phyloP scores from a whole-genome alignment of 2,113 vertebrate species.

The Upupa epops region DNA sequence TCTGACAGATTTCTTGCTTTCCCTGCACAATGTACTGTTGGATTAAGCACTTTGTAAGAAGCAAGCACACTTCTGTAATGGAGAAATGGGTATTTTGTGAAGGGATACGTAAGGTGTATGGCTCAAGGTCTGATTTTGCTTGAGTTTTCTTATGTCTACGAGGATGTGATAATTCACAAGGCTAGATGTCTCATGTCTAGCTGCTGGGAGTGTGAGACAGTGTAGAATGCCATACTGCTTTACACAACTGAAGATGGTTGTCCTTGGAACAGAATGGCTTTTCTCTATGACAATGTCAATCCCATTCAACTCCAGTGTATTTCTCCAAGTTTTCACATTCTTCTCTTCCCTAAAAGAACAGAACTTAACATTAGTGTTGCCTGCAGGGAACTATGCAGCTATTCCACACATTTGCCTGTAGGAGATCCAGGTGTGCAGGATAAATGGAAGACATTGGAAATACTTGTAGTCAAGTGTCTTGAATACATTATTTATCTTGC shows the following conservation, averaged over 20 bases:
- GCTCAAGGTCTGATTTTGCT: background rate
- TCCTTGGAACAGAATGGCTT: background rate
- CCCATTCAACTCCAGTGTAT: background rate
- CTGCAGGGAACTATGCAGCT: background rate
- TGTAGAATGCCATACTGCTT: background rate
- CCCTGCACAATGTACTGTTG: background rate
- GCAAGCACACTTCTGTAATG: background rate
- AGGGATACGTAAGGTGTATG: background rate
- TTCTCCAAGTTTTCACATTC: background rate
- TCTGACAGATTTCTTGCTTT: background rate
- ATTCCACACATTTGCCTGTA: background rate
- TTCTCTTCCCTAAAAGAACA: background rate
- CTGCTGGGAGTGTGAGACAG: accelerated
- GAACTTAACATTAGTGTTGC: background rate
- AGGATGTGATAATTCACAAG: accelerated
- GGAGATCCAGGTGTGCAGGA: background rate
- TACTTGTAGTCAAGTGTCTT: background rate
- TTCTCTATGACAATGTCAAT: background rate
- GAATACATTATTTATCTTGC: background rate
- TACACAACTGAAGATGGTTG: too few relatives aligned
- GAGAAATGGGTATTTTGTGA: background rate
- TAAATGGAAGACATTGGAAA: background rate
- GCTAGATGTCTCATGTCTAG: background rate
- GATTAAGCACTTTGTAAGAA: background rate
- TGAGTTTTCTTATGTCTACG: background rate